phyloP scores from a whole-genome alignment of 2,797 vertebrate species.

The Anguilla obscura region DNA sequence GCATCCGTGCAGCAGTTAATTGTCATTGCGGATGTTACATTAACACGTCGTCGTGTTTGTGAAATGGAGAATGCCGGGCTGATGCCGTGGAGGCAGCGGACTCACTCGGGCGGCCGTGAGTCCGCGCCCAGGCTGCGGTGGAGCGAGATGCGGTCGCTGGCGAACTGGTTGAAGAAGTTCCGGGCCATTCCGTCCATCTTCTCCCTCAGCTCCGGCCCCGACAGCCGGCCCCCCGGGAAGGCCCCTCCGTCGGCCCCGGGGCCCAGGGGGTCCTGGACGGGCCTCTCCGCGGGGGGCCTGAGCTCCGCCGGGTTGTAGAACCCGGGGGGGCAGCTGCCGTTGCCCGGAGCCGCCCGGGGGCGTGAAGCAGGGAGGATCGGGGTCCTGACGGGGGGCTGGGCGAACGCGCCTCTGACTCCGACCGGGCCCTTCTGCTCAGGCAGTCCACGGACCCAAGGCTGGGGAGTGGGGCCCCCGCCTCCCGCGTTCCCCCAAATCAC shows the following conservation, averaged over 20 bases:
- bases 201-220: slow-evolving; percentile 63
- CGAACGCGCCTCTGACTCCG: slow-evolving; percentile 62
- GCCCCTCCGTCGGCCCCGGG: slow-evolving; percentile 74
- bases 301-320: slow-evolving; percentile 77
- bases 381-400: slow-evolving; percentile 62
- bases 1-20: no score
- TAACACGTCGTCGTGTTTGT: no score
- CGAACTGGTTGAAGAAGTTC: slow-evolving; percentile 86
- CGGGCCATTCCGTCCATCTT: slow-evolving; percentile 70
- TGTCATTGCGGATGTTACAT: no score
- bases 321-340: slow-evolving; percentile 66
- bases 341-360: not conserved
- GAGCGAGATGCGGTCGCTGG: slow-evolving; percentile 91
- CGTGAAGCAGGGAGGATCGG: slow-evolving; percentile 47
- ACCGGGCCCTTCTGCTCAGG: slow-evolving; percentile 63
- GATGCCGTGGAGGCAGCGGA: not conserved
- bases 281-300: slow-evolving; percentile 71
- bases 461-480: slow-evolving; percentile 41
- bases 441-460: slow-evolving; percentile 68
- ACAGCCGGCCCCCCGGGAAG: slow-evolving; percentile 67
- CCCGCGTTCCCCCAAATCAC: slow-evolving; percentile 63
- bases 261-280: slow-evolving; percentile 69
- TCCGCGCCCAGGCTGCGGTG: slow-evolving; percentile 89
- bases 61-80: no score
- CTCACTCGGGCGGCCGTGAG: slow-evolving; percentile 91